Evolutionary conservation across 2,888 invertebrate genomes (phyloP).

Genomic region (Coenonympha glycerion): DNA sequence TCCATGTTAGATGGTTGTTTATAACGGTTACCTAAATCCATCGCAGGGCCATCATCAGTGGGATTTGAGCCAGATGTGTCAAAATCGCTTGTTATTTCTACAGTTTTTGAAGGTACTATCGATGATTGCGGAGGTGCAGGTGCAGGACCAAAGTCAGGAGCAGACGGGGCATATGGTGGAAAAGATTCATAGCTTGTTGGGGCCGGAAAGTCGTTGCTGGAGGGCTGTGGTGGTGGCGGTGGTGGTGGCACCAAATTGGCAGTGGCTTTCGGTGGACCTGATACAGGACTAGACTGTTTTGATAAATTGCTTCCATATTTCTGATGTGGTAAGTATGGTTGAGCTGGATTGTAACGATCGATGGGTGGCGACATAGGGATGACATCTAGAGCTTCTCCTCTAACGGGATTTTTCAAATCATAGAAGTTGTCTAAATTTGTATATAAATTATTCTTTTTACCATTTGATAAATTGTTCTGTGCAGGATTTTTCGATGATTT

Average conservation of each 20-base stretch:
- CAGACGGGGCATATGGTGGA: constrained; percentile 55
- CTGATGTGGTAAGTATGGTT: constrained; percentile 61
- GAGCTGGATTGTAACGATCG: constrained; percentile 71
- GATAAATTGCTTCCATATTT: constrained; percentile 47
- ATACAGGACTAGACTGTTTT: no score
- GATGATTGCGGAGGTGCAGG: constrained; percentile 29
- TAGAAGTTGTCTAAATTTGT: constrained; percentile 56
- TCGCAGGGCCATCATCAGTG: constrained; percentile 37
- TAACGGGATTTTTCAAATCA: constrained; percentile 53
- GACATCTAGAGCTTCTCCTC: constrained; percentile 65
- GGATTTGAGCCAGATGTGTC: constrained; percentile 37
- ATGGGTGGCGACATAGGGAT: constrained; percentile 42
- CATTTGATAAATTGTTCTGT: constrained; percentile 37
- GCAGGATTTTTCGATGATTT: constrained; percentile 48
- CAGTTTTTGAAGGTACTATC: constrained; percentile 38
- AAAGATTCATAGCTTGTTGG: constrained; percentile 62
- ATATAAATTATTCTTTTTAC: constrained; percentile 56
- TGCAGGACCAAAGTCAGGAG: constrained; percentile 26
- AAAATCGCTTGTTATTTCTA: constrained; percentile 35
- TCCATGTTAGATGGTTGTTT: constrained; percentile 42
- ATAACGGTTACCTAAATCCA: constrained; percentile 53
- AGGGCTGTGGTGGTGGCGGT: constrained; percentile 46
- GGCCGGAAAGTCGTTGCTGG: constrained; percentile 51
- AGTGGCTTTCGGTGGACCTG: constrained; percentile 41
- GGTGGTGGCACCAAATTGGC: constrained; percentile 58